These are phyloP conservation scores for Euthynnus affinis DNA, from an alignment of 2,797 vertebrate species.

Conservation along the genomic window DNA sequence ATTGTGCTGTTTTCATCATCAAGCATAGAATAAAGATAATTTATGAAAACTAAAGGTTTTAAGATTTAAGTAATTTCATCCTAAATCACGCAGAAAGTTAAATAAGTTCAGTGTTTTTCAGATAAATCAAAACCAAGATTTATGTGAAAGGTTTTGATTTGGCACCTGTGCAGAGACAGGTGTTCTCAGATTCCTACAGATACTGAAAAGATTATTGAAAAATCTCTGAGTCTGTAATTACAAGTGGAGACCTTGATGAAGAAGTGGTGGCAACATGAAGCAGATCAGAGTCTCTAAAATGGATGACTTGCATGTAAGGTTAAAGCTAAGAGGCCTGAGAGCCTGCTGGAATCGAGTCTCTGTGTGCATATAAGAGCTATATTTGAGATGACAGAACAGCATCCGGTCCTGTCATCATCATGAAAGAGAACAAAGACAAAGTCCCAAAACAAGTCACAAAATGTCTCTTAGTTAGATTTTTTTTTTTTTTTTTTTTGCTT, in stretches of 20 bases:
- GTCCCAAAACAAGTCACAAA: too few species aligned
- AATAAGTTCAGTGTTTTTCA: too few species aligned
- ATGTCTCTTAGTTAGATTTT: neutral
- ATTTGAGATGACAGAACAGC: neutral
- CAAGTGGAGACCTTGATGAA: neutral
- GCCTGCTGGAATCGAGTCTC: neutral
- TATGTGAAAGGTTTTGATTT: neutral
- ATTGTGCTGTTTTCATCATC: constrained; percentile 8
- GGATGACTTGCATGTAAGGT: neutral
- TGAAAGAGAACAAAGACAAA: neutral
- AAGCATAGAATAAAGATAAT: constrained; percentile 1
- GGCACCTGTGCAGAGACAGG: neutral
- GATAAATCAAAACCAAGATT: neutral
- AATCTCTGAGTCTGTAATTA: neutral
- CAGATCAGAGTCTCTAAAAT: neutral
- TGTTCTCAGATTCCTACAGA: neutral
- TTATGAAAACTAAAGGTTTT: neutral
- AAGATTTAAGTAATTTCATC: too few species aligned
- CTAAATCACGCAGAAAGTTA: too few species aligned
- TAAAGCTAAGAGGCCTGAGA: neutral
- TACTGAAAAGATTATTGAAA: neutral
- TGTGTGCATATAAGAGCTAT: neutral
- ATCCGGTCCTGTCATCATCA: too few species aligned
- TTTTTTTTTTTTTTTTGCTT: too few species aligned
- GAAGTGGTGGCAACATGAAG: neutral